Percentiles rank a stretch among this genome's conserved stretches.
phyloP scores from a whole-genome alignment of 1,140 invertebrate genomes.

The Eupeodes corollae region DNA sequence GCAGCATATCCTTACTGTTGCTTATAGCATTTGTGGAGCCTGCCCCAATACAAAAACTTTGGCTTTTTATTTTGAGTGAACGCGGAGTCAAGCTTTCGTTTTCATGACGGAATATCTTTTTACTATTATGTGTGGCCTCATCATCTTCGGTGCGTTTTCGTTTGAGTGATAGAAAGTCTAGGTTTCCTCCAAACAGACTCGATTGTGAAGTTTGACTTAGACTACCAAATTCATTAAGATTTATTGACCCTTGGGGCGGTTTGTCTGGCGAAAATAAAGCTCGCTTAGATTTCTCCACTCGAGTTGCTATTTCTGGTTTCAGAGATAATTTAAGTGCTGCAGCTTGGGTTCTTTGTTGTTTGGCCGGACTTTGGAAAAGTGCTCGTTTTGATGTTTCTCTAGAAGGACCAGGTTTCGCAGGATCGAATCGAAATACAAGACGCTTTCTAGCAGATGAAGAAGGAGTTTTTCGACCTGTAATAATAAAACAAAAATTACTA shows the following conservation, averaged over 20 bases:
- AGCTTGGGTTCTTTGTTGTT: conserved; percentile 21
- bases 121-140: conserved; percentile 27
- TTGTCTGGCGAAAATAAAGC: conserved; percentile 39
- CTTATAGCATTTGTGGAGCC: conserved; percentile 24
- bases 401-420: conserved; percentile 24
- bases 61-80: conserved; percentile 33
- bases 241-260: background rate
- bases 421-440: conserved; percentile 20
- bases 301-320: conserved; percentile 31
- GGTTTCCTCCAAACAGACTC: no score
- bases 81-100: conserved; percentile 23
- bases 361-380: conserved; percentile 49
- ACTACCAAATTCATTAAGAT: background rate
- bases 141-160: conserved; percentile 24
- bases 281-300: conserved; percentile 41
- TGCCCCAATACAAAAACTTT: conserved; percentile 35
- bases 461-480: conserved; percentile 34
- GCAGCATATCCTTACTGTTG: background rate
- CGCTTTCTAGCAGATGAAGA: conserved; percentile 39
- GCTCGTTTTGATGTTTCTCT: conserved; percentile 44
- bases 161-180: conserved; percentile 20
- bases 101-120: conserved; percentile 17
- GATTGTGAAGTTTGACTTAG: no score
- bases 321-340: conserved; percentile 19
- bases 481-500: background rate